Conservation (phyloP, 64 coral and sea anemone species). For the Montipora foliosa region DNA sequence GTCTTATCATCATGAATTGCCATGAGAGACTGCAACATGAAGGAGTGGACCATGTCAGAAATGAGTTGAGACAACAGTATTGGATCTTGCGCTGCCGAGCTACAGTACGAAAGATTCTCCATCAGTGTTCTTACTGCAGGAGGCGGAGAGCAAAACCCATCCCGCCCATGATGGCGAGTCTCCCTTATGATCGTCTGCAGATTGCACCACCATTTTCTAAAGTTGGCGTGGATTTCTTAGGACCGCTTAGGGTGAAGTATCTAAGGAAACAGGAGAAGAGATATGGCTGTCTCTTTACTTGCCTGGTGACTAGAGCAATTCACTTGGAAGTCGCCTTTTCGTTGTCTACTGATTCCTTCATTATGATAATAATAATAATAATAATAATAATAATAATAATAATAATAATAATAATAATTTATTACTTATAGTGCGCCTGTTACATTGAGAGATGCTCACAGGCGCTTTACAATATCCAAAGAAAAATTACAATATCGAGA, state of each 20-base stretch:
- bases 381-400: too few species aligned
- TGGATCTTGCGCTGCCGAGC: slow-evolving; percentile 7
- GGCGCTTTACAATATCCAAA: too few species aligned
- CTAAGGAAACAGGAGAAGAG: slow-evolving; percentile 17
- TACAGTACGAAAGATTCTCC: slow-evolving; percentile 3
- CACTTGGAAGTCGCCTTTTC: slow-evolving; percentile 41
- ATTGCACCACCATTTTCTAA: slow-evolving; percentile 17
- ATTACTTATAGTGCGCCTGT: too few species aligned
- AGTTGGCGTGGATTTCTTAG: slow-evolving; percentile 38
- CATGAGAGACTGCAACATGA: background rate
- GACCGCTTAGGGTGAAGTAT: slow-evolving; percentile 33
- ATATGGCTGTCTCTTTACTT: slow-evolving; percentile 56
- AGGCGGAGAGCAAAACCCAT: slow-evolving; percentile 15
- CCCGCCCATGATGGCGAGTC: background rate
- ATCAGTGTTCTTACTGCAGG: slow-evolving; percentile 19
- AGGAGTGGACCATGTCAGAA: slow-evolving; percentile 5
- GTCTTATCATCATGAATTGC: slow-evolving; percentile 17
- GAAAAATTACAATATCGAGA: too few species aligned
- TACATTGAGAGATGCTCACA: too few species aligned
- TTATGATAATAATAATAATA: background rate
- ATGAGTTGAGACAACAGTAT: background rate
- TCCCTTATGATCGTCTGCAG: slow-evolving; percentile 18
- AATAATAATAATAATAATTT: too few species aligned
- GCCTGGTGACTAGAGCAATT: slow-evolving; percentile 28
- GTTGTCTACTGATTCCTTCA: slow-evolving; percentile 43